Evolutionary conservation across 2,113 vertebrate genomes (phyloP).

Genomic region (Bufo gargarizans): DNA sequence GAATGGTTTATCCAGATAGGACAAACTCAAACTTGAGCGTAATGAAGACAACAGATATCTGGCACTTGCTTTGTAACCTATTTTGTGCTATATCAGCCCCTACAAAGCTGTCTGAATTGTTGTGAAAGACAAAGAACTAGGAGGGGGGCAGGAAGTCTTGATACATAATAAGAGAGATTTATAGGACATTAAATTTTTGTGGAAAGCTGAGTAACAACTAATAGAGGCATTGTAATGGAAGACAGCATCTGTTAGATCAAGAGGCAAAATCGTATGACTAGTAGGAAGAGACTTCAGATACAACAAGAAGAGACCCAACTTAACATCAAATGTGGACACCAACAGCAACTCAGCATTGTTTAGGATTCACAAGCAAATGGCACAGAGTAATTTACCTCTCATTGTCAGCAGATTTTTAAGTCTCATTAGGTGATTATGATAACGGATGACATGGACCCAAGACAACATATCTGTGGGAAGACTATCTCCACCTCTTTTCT

Average conservation of each 20-base stretch:
- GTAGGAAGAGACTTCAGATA: too few relatives aligned
- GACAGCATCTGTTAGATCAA: not conserved
- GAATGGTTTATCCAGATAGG: not conserved
- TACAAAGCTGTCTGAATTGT: not conserved
- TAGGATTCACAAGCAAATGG: not conserved
- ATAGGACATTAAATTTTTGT: not conserved
- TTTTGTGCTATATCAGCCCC: too few relatives aligned
- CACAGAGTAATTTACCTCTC: conserved; percentile 67
- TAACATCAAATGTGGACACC: not conserved
- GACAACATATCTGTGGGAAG: conserved; percentile 66
- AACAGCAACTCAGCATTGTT: not conserved
- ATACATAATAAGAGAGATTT: not conserved
- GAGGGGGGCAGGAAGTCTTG: not conserved
- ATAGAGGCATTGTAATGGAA: not conserved
- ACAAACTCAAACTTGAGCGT: not conserved
- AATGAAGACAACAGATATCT: not conserved
- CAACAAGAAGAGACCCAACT: not conserved
- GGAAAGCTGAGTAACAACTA: not conserved
- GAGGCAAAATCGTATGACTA: not conserved
- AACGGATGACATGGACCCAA: conserved; percentile 78
- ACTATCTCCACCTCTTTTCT: conserved; percentile 15
- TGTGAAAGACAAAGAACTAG: not conserved
- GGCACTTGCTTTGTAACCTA: too few relatives aligned
- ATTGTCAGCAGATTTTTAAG: conserved; percentile 70
- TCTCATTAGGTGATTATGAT: conserved; percentile 75